phyloP scores from a whole-genome alignment of 2,888 invertebrate species.

The Lasiommata megera region DNA sequence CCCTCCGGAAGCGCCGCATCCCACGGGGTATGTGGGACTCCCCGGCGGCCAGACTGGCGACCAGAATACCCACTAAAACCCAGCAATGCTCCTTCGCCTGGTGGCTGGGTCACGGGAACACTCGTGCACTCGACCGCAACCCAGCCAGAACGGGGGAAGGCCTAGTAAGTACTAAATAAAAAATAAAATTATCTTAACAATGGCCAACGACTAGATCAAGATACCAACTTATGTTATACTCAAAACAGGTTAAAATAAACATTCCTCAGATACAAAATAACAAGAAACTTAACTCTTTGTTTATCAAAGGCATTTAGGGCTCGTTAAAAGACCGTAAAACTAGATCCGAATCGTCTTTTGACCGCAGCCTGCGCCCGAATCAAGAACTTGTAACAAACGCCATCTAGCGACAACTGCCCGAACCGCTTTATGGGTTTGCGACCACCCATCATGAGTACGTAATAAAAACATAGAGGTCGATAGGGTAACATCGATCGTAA shows the following conservation, averaged over 20 bases:
- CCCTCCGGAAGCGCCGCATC: too few relatives aligned
- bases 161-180: too few relatives aligned
- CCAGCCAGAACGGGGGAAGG: too few relatives aligned
- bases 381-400: slow-evolving; percentile 46
- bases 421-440: slow-evolving; percentile 42
- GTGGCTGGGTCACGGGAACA: too few relatives aligned
- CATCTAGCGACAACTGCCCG: slow-evolving; percentile 57
- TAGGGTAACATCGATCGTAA: slow-evolving; percentile 1
- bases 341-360: slow-evolving; percentile 15
- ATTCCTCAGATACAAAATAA: slow-evolving; percentile 17
- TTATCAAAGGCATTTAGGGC: slow-evolving; percentile 25
- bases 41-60: too few relatives aligned
- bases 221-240: background rate
- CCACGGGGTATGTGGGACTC: too few relatives aligned
- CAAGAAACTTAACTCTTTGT: slow-evolving; percentile 23
- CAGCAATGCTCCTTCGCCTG: too few relatives aligned
- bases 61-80: too few relatives aligned
- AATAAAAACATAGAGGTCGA: slow-evolving; percentile 25
- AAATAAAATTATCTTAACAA: too few relatives aligned
- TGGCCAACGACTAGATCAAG: background rate
- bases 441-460: slow-evolving; percentile 47
- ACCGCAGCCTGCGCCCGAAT: slow-evolving; percentile 13
- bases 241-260: background rate
- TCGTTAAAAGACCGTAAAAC: slow-evolving; percentile 32
- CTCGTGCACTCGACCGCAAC: too few relatives aligned